phyloP scores from a whole-genome alignment of 2,113 vertebrate genomes.

The Balaeniceps rex region DNA sequence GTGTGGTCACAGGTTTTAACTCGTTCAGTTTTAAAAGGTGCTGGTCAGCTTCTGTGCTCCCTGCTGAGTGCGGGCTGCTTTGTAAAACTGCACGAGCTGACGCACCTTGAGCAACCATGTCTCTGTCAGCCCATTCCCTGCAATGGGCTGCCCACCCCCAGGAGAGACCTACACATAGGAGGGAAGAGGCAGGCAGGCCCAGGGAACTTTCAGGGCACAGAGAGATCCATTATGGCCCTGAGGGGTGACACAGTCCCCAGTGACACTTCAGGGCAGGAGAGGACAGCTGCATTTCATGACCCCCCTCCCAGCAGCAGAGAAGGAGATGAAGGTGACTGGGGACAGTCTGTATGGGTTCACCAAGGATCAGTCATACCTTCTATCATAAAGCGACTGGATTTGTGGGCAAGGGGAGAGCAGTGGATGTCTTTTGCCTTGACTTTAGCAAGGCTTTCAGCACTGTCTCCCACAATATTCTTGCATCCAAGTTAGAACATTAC shows the following conservation, averaged over 20 bases:
- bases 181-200: not conserved
- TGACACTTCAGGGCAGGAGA: not conserved
- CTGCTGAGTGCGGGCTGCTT: not conserved
- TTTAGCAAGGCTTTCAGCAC: not conserved
- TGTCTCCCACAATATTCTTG: not conserved
- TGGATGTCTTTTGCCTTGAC: not conserved
- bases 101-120: not conserved
- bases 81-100: not conserved
- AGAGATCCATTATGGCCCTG: not conserved
- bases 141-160: not conserved
- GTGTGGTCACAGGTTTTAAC: not conserved
- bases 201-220: not conserved
- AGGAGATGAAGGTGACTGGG: not conserved
- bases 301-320: not conserved
- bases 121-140: not conserved
- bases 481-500: not conserved
- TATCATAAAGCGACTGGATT: not conserved
- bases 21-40: not conserved
- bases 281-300: not conserved
- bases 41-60: not conserved
- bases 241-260: not conserved
- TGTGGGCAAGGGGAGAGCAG: not conserved
- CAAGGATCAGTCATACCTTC: not conserved
- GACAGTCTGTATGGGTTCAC: not conserved
- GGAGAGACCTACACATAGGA: not conserved